phyloP scores from a whole-genome alignment of 2,797 vertebrate species.

The Leontocebus nigricollis region DNA sequence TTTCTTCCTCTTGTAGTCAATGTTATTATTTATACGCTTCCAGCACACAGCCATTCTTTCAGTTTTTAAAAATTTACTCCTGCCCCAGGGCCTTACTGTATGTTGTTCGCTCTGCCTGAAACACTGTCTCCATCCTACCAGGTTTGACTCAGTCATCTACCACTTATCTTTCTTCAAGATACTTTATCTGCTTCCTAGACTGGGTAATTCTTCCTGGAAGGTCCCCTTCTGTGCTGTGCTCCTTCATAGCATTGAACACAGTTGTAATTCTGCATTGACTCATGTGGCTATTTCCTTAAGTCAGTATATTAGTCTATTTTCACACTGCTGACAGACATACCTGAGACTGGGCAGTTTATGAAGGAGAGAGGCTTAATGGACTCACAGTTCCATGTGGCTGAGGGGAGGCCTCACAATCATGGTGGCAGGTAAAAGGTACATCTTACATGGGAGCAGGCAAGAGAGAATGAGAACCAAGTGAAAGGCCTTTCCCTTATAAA shows the following conservation, averaged over 20 bases:
- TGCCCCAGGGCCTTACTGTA: fast-evolving
- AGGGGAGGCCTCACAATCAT: not conserved
- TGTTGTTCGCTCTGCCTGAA: not conserved
- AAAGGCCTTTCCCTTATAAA: not conserved
- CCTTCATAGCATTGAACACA: fast-evolving
- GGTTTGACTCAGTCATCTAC: not conserved
- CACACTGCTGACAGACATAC: not conserved
- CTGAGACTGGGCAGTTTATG: not conserved
- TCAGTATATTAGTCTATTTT: not conserved
- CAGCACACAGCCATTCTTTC: fast-evolving
- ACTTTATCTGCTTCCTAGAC: not conserved
- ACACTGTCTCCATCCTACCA: not conserved
- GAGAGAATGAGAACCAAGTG: not conserved
- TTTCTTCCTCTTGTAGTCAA: fast-evolving
- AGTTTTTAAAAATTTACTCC: not conserved
- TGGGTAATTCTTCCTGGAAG: not conserved
- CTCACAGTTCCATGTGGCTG: not conserved
- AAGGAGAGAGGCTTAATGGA: not conserved
- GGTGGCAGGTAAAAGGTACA: not conserved
- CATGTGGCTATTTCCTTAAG: not conserved
- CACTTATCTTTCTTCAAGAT: not conserved
- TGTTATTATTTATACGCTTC: not conserved
- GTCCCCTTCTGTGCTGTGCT: fast-evolving
- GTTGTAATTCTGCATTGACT: not conserved
- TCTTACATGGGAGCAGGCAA: not conserved